Evolutionary conservation across 2,797 vertebrate species (phyloP), one percentile per base, ranked within the genome.

Genomic region (Pseudotriccus pelzelni): DNA sequence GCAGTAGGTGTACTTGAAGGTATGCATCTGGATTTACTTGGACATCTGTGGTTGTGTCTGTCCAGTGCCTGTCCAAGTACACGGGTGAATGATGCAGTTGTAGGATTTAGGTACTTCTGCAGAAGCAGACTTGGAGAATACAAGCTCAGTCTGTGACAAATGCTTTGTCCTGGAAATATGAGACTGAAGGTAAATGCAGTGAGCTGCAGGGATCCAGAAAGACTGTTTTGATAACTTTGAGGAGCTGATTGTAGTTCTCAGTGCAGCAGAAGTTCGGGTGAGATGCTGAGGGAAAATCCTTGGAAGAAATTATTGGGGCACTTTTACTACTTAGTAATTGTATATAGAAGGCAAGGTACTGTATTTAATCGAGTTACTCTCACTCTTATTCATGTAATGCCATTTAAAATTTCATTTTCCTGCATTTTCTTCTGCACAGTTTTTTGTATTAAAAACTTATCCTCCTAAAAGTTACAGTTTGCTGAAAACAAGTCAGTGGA

Each of bases 1-100:
- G 99, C 99, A 56, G 98, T 99, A 90, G 99, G 99, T 50, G 99
- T 99, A 56, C 98, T 99, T 89, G 99, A 99, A 99, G 99, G 99
- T 99, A 97, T 84, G 97, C 7, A 62, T 62, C 67, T 74, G 75
- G 91, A 87, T 95, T 84, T 49, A 27, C 12, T 67, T 77, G 59
- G 58, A 47, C 34, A 37, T 90, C 14, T 53, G 6, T 73, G 22
- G 22, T 55, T 1, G 0, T 23, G 22, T 37, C 7, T 91, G n/a
- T 52, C 63, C 19, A 46, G 28, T 66, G 32, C 28, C 73, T 76
- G 11, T 88, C 25, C 37, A 32, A 62, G 28, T 46, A 39, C 32
- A 8, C 1, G 36, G 14, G 12, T 50, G 37, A 60, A 46, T 3
- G 19, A 67, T 83, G 34, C 13, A 69, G 30, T 32, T 68, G 20